phyloP scores from a whole-genome alignment of 2,888 invertebrate species.

The Rutpela maculata region DNA sequence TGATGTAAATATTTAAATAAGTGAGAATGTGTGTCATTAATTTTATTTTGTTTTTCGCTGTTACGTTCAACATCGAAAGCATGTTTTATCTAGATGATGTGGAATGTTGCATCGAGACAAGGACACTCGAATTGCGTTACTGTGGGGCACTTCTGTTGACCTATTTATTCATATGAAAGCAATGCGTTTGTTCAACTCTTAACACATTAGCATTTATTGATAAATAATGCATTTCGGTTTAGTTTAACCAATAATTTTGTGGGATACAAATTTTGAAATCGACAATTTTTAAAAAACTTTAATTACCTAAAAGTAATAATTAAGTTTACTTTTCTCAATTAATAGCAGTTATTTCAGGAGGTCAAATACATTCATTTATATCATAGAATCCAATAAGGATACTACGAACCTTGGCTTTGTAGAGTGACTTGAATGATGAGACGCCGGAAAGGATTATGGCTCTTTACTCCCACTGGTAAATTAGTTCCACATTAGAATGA shows the following conservation, averaged over 20 bases:
- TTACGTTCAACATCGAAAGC: slow-evolving; percentile 25
- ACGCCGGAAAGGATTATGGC: too few relatives aligned
- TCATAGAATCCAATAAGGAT: too few relatives aligned
- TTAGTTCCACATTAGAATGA: too few relatives aligned
- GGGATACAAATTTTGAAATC: background rate
- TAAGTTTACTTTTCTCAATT: too few relatives aligned
- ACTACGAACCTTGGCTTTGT: too few relatives aligned
- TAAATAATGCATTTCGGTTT: background rate
- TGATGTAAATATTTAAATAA: slow-evolving; percentile 17
- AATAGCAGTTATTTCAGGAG: too few relatives aligned
- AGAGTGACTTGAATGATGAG: too few relatives aligned
- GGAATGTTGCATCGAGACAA: slow-evolving; percentile 29
- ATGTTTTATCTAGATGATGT: slow-evolving; percentile 24
- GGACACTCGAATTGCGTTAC: slow-evolving; percentile 30
- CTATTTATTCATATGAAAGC: background rate
- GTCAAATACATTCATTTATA: too few relatives aligned
- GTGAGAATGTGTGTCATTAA: slow-evolving; percentile 18
- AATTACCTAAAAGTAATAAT: too few relatives aligned
- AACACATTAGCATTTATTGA: slow-evolving; percentile 13
- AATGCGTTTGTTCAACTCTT: slow-evolving; percentile 31
- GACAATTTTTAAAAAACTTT: too few relatives aligned
- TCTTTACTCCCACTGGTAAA: too few relatives aligned
- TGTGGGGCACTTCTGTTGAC: slow-evolving; percentile 18
- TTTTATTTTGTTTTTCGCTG: background rate
- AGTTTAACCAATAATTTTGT: background rate